Conservation (phyloP, 2,797 vertebrate genomes). For the Acrossocheilus fasciatus region DNA sequence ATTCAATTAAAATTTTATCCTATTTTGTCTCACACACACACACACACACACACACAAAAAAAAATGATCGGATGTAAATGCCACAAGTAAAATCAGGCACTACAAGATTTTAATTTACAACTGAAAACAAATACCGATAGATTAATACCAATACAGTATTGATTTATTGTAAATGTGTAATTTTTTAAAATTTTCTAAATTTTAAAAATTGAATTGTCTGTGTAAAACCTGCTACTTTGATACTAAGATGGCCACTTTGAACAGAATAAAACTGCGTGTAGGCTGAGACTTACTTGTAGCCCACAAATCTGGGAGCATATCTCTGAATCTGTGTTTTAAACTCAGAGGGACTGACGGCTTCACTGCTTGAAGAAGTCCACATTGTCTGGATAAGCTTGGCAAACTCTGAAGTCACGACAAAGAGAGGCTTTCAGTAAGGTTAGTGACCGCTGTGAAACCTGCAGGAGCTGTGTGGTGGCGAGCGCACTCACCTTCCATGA, state of each 20-base stretch:
- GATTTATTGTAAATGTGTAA: not conserved
- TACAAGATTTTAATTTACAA: not conserved
- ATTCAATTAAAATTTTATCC: not conserved
- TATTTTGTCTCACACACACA: not conserved
- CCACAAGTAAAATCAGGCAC: not conserved
- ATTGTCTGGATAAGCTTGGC: constrained; percentile 95
- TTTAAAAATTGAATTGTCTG: not conserved
- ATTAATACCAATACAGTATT: no score
- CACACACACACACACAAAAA: not conserved
- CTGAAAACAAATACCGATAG: not conserved
- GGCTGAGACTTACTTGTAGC: constrained; percentile 89
- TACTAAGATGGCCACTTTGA: not conserved
- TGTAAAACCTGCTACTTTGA: not conserved
- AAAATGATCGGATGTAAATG: not conserved
- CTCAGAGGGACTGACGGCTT: constrained; percentile 93
- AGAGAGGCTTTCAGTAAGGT: constrained; percentile 12
- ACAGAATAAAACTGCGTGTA: not conserved
- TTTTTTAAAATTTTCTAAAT: not conserved
- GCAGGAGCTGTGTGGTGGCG: not conserved
- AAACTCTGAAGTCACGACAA: constrained; percentile 81
- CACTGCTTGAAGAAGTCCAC: constrained; percentile 91
- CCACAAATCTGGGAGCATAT: constrained; percentile 96
- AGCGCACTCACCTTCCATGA: constrained; percentile 89
- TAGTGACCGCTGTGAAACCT: not conserved
- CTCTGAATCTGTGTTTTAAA: constrained; percentile 99